These are phyloP conservation scores for Rapana venosa DNA, from an alignment of 2,888 invertebrate genomes.

Conservation along the genomic window DNA sequence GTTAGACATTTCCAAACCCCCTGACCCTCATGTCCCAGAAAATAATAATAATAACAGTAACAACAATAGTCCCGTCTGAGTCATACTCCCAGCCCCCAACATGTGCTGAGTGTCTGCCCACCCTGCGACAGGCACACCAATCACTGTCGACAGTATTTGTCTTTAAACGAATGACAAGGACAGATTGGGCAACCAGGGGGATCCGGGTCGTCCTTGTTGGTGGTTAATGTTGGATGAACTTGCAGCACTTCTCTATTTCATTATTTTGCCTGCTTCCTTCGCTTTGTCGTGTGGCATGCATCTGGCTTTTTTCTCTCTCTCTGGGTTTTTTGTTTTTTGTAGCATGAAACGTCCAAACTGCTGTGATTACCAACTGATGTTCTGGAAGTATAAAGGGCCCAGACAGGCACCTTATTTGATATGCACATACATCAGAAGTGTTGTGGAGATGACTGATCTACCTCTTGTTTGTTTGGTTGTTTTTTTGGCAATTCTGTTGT, in stretches of 20 bases:
- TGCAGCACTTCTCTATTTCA: conserved; percentile 1
- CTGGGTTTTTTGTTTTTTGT: neutral
- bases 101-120: neutral
- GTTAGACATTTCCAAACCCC: conserved; percentile 69
- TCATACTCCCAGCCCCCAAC: conserved; percentile 2
- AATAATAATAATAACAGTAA: conserved; percentile 20
- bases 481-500: neutral
- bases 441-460: conserved; percentile 8
- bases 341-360: neutral
- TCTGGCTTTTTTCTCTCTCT: neutral
- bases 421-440: neutral
- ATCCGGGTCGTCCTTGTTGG: neutral
- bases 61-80: conserved; percentile 10
- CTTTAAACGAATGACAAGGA: neutral
- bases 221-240: conserved; percentile 3
- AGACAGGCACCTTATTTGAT: neutral
- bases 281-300: conserved; percentile 8
- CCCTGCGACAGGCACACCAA: neutral
- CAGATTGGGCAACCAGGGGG: neutral
- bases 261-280: neutral
- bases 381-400: neutral
- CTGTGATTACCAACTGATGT: conserved; percentile 17
- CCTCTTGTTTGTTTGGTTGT: neutral
- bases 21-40: conserved; percentile 42
- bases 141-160: conserved; percentile 6